phyloP scores from a whole-genome alignment of 2,888 invertebrate genomes.

The Monopis laevigella region DNA sequence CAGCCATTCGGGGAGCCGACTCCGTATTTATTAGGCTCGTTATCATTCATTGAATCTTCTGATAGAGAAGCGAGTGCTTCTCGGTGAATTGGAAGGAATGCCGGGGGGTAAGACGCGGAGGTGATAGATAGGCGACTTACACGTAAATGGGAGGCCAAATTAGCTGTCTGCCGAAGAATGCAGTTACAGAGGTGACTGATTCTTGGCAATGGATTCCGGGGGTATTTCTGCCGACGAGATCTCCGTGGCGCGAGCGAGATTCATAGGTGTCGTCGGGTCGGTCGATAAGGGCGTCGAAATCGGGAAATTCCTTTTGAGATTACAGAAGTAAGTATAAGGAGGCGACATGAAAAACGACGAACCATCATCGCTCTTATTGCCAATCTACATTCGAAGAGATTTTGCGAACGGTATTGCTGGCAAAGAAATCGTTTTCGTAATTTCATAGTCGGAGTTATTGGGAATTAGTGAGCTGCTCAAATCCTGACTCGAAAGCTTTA shows the following conservation, averaged over 20 bases:
- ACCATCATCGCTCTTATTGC: no score
- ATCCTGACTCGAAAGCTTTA: neutral
- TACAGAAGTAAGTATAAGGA: no score
- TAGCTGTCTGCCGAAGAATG: conserved; percentile 60
- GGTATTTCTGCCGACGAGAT: conserved; percentile 18
- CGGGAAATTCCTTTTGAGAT: conserved; percentile 49
- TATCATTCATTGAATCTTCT: conserved; percentile 66
- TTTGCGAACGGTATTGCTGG: no score
- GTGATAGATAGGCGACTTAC: conserved; percentile 58
- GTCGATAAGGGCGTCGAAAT: conserved; percentile 41
- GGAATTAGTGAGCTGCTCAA: neutral
- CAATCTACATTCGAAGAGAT: no score
- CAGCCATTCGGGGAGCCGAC: conserved; percentile 57
- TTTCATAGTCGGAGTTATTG: no score
- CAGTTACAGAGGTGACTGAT: conserved; percentile 57
- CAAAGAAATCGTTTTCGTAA: no score
- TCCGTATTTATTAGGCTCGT: conserved; percentile 64
- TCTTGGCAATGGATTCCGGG: conserved; percentile 31
- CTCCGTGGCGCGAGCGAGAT: conserved; percentile 31
- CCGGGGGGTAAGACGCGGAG: conserved; percentile 27
- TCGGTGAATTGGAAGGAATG: conserved; percentile 51
- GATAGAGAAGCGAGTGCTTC: conserved; percentile 39
- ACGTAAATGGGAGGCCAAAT: conserved; percentile 57
- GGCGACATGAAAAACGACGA: no score
- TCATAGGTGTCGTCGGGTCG: conserved; percentile 52